These are phyloP conservation scores for Caloenas nicobarica DNA, from an alignment of 2,113 vertebrate genomes.

Conservation along the genomic window DNA sequence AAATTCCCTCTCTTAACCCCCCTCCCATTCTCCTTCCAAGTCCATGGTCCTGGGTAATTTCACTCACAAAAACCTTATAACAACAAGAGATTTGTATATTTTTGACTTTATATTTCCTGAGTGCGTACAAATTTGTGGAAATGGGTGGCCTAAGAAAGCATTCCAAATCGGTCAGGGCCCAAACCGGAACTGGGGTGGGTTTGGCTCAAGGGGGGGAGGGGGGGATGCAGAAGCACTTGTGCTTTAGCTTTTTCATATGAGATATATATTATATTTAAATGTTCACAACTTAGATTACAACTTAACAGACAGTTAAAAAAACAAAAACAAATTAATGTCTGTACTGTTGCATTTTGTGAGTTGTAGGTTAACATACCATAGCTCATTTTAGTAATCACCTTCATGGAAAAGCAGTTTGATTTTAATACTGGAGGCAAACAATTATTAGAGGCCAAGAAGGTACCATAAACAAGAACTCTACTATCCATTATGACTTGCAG, in stretches of 20 bases:
- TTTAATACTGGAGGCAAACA: slow-evolving; percentile 73
- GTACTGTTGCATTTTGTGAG: slow-evolving; percentile 79
- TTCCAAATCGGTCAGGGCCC: slow-evolving; percentile 79
- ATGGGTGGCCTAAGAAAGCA: slow-evolving; percentile 77
- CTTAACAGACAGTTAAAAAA: slow-evolving; percentile 76
- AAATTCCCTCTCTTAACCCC: slow-evolving; percentile 77
- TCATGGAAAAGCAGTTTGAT: slow-evolving; percentile 71
- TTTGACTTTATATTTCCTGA: slow-evolving; percentile 86
- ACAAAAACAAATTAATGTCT: slow-evolving; percentile 60
- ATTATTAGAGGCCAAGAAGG: slow-evolving; percentile 74
- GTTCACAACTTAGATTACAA: slow-evolving; percentile 81
- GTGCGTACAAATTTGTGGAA: slow-evolving; percentile 76
- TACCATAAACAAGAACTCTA: slow-evolving; percentile 67
- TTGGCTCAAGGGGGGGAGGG: slow-evolving; percentile 38
- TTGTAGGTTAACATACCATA: slow-evolving; percentile 79
- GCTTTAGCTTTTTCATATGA: slow-evolving; percentile 84
- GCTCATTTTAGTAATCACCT: slow-evolving; percentile 76
- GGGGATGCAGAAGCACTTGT: slow-evolving; percentile 74
- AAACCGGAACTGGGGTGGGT: slow-evolving; percentile 67
- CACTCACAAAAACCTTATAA: slow-evolving; percentile 80
- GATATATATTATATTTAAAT: slow-evolving; percentile 86
- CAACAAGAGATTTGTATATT: slow-evolving; percentile 84
- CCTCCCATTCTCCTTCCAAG: slow-evolving; percentile 67
- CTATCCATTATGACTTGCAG: slow-evolving; percentile 73
- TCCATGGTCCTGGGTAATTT: slow-evolving; percentile 83